A percentile compares a stretch with the other conserved stretches of the same genome.
These are phyloP conservation scores for Microcebus murinus DNA, from an alignment of 2,113 vertebrate species.

Conservation along the genomic window DNA sequence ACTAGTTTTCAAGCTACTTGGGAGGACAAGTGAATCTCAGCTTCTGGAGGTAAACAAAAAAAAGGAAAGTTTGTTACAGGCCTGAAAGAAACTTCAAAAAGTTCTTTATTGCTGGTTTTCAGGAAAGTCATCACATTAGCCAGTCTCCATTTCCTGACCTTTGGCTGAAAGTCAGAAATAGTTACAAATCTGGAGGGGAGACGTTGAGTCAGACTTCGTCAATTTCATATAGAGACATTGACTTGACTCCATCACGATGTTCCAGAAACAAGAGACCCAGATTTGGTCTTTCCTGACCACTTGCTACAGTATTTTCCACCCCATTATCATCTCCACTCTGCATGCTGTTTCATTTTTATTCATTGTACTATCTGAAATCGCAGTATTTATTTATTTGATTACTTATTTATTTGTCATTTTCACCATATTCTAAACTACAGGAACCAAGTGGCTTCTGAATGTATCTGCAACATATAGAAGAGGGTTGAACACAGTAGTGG, in stretches of 20 bases:
- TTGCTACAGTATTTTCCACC: rapidly evolving
- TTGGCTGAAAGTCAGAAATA: background rate
- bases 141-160: background rate
- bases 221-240: background rate
- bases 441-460: background rate
- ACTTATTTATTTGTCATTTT: background rate
- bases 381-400: background rate
- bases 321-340: rapidly evolving
- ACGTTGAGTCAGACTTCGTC: background rate
- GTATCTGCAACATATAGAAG: background rate
- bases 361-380: background rate
- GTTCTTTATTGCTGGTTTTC: background rate
- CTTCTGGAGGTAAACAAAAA: background rate
- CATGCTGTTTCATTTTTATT: background rate
- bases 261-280: background rate
- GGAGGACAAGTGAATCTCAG: conserved; percentile 49
- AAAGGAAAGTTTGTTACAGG: background rate
- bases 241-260: background rate
- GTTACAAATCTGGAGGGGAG: background rate
- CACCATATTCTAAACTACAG: background rate
- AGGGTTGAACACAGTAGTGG: background rate
- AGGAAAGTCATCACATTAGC: background rate
- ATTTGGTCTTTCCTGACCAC: background rate
- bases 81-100: background rate
- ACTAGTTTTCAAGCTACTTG: conserved; percentile 30